Evolutionary conservation across 2,113 vertebrate genomes (phyloP).

Genomic region (Himantopus leucocephalus): DNA sequence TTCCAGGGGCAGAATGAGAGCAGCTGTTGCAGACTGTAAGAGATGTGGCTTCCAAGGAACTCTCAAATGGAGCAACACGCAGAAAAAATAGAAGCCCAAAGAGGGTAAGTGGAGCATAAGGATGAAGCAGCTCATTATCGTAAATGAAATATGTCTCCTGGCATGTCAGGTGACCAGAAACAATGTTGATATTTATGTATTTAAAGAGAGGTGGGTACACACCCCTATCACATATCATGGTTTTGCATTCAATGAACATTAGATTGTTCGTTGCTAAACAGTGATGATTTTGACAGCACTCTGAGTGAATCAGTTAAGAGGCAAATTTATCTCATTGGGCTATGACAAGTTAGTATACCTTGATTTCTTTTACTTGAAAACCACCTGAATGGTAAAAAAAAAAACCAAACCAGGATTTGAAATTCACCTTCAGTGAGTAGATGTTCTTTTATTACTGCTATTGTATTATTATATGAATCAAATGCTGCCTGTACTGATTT

Average conservation of each 20-base stretch:
- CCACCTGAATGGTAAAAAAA: not conserved
- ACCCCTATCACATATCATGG: fast-evolving
- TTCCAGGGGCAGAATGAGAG: not conserved
- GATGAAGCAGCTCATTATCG: not conserved
- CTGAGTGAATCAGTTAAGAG: not conserved
- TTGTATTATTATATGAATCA: not conserved
- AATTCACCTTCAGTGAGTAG: not conserved
- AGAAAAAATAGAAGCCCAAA: not conserved
- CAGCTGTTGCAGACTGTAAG: not conserved
- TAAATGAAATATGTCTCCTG: not conserved
- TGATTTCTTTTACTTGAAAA: not conserved
- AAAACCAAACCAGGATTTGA: not conserved
- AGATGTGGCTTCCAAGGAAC: not conserved
- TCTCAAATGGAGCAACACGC: not conserved
- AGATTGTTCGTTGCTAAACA: not conserved
- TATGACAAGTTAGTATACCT: not conserved
- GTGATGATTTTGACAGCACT: not conserved
- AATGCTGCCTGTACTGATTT: not conserved
- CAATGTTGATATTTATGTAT: not conserved
- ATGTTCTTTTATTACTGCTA: not conserved
- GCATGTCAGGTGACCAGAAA: not conserved
- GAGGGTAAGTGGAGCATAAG: not conserved
- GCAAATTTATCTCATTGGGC: not conserved
- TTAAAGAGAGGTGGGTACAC: not conserved
- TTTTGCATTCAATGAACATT: not conserved